phyloP scores from a whole-genome alignment of 2,797 vertebrate species.

The Pantherophis alleghaniensis region DNA sequence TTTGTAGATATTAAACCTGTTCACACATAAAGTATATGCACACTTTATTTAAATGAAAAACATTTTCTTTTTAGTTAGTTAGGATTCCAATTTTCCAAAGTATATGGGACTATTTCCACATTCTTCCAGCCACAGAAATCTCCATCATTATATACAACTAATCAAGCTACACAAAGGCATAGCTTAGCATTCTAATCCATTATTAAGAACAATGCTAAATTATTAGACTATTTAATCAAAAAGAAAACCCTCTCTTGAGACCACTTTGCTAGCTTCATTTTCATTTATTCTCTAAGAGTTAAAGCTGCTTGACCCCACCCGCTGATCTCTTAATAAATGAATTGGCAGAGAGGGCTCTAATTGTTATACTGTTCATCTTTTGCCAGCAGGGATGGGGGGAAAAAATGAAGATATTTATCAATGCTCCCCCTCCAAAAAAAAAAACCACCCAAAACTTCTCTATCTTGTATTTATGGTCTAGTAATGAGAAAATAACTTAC shows the following conservation, averaged over 20 bases:
- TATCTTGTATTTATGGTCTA: background rate
- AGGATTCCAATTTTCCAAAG: background rate
- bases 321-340: background rate
- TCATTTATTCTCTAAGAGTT: slow-evolving; percentile 11
- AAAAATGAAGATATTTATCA: background rate
- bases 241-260: background rate
- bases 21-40: background rate
- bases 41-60: background rate
- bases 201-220: background rate
- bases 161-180: background rate
- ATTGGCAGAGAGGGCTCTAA: background rate
- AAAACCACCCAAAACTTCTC: background rate
- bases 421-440: background rate
- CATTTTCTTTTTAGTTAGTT: background rate
- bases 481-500: background rate
- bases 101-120: background rate
- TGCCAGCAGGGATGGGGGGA: background rate
- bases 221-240: slow-evolving; percentile 7
- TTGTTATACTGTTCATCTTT: background rate
- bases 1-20: background rate
- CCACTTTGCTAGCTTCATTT: slow-evolving; percentile 11
- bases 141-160: background rate
- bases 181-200: background rate
- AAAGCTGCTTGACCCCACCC: background rate
- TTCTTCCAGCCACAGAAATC: background rate